Base-by-base conservation (phyloP, 2,888 invertebrate species). In the Trichacis sp. region DNA sequence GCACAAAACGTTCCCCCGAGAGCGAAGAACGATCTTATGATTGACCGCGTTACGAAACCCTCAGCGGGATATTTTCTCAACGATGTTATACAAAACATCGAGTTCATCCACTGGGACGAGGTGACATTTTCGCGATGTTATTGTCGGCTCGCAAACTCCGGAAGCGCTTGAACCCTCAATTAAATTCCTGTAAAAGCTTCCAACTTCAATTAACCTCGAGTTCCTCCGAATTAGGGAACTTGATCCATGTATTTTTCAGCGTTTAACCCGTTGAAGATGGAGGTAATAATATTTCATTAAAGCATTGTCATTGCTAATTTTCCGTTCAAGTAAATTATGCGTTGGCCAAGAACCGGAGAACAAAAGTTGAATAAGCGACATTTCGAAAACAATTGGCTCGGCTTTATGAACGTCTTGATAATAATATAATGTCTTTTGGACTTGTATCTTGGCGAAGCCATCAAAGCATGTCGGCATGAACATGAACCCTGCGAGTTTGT, bases 11-110 rank as follows among this genome's bases (percentile, higher is more conserved):
- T 77, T 79, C 84, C 82, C 82, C 62, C 54, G 81, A 79, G 84
- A 78, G 71, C 68, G 69, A 68, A 71, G 72, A 83, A 83, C 77
- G 83, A 84, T 82, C 80, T 83, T 84, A 84, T 84, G 84, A 84
- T 84, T 83, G 84, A 84, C 84, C 84, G 79, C 73, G 80, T 82
- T 82, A 79, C 77, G 68, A 70, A 73, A 76, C 71, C 79, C 83
- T 82, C 82, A 38, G 55, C 64, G 80, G 82, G 73, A 77, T 75
- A 73, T 80, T 84, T 82, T 74, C 71, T 64, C 55, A 17, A 58
- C 66, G 53, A 58, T 58, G 58, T 61, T 55, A 57, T 43, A 19
- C 43, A 61, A 64, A 61, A 56, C 19, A 45, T 59, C 38, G n/a
- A 14, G 43, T 14, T 14, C 12, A 30, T 33, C 18, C 12, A 33